These are phyloP conservation scores for Zhengitettix transpicula DNA, from an alignment of 2,888 invertebrate genomes.

Conservation along the genomic window DNA sequence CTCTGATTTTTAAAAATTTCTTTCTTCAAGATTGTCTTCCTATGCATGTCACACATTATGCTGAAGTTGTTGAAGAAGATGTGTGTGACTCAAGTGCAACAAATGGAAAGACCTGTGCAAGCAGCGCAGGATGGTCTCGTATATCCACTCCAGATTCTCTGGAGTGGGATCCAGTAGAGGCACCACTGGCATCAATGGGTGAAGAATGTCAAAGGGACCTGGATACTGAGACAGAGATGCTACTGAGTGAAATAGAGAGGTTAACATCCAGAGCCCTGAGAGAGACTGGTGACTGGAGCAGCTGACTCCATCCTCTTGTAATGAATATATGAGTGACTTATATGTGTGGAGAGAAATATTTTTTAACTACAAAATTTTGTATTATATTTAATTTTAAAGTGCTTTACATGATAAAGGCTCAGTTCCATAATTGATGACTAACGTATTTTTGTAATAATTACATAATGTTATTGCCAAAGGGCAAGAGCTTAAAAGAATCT, in stretches of 20 bases:
- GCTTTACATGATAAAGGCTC: too few relatives aligned
- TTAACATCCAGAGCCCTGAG: constrained; percentile 44
- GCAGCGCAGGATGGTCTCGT: constrained; percentile 12
- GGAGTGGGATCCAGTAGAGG: constrained; percentile 48
- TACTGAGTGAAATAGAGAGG: constrained; percentile 48
- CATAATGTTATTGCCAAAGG: too few relatives aligned
- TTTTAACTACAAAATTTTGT: too few relatives aligned
- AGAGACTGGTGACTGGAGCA: constrained; percentile 37
- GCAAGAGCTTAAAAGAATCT: too few relatives aligned
- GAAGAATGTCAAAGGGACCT: constrained; percentile 33
- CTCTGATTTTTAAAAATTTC: too few relatives aligned
- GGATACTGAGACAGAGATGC: constrained; percentile 45
- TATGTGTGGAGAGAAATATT: too few relatives aligned
- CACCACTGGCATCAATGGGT: constrained; percentile 18
- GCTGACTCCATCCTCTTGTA: constrained; percentile 6
- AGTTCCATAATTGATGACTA: too few relatives aligned
- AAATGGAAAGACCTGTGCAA: constrained; percentile 3
- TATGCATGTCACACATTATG: constrained; percentile 4
- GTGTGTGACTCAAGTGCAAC: constrained; percentile 3
- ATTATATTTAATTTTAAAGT: too few relatives aligned
- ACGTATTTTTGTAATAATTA: too few relatives aligned
- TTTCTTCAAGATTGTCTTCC: not conserved
- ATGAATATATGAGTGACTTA: too few relatives aligned
- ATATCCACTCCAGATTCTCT: constrained; percentile 44
- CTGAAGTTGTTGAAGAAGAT: constrained; percentile 8